Percentiles rank a stretch among this genome's conserved stretches.
Conservation (phyloP, 2,888 invertebrate genomes). For the Drosophila greeni region DNA sequence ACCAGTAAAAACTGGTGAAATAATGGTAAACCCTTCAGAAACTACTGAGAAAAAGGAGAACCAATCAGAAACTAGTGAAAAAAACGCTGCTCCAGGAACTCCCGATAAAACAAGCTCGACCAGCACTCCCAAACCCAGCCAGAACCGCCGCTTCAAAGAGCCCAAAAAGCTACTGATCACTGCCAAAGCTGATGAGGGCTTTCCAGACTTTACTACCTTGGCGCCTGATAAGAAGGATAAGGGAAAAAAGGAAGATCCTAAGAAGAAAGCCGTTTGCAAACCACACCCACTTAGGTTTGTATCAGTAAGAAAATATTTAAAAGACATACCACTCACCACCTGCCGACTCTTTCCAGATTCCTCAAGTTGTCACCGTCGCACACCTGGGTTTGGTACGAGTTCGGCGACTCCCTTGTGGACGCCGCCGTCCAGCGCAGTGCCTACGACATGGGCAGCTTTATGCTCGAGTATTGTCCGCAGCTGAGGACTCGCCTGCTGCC, state of each 20-base stretch:
- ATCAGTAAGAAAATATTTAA: too few relatives aligned
- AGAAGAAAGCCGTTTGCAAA: not conserved
- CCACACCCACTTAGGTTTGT: not conserved
- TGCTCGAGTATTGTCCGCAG: slow-evolving; percentile 11
- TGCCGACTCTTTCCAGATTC: slow-evolving; percentile 35
- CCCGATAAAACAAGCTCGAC: too few relatives aligned
- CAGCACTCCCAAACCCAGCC: not conserved
- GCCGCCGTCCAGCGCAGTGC: slow-evolving; percentile 29
- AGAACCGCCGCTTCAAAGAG: slow-evolving; percentile 13
- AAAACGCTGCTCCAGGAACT: too few relatives aligned
- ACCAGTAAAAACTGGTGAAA: too few relatives aligned
- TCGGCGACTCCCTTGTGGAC: slow-evolving; percentile 50
- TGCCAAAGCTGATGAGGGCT: not conserved
- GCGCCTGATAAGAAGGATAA: not conserved
- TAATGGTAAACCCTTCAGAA: too few relatives aligned
- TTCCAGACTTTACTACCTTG: not conserved
- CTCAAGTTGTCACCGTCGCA: slow-evolving; percentile 39
- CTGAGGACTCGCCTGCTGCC: slow-evolving; percentile 35
- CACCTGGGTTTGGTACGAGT: slow-evolving; percentile 61
- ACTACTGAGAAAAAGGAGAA: too few relatives aligned
- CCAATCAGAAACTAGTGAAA: too few relatives aligned
- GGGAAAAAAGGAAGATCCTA: not conserved
- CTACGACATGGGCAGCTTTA: slow-evolving; percentile 39
- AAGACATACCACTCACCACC: not conserved
- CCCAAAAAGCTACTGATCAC: not conserved